phyloP scores from a whole-genome alignment of 2,113 vertebrate genomes.

The Odocoileus virginianus region DNA sequence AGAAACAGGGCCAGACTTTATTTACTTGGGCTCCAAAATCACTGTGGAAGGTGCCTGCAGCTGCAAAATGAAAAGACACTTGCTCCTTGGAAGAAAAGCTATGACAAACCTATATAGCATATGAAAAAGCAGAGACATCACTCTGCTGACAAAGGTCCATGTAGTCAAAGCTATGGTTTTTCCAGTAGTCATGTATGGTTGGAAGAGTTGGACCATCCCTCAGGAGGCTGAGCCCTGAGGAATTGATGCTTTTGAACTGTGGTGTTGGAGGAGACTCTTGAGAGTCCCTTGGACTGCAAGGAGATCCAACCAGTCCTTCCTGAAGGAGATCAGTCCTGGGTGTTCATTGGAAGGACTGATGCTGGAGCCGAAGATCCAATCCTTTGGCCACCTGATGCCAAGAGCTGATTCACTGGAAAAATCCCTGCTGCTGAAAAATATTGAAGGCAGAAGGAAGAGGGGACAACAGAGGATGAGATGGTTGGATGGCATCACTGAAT shows the following conservation, averaged over 20 bases:
- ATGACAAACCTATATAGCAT: background rate
- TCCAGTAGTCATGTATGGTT: background rate
- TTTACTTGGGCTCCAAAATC: background rate
- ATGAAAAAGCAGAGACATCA: background rate
- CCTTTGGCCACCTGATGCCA: background rate
- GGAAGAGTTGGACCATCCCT: background rate
- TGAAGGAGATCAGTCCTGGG: background rate
- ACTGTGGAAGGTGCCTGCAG: background rate
- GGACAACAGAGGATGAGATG: background rate
- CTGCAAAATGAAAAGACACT: background rate
- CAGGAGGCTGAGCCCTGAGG: background rate
- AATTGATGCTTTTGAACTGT: background rate
- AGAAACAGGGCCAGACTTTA: background rate
- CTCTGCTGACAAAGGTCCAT: background rate
- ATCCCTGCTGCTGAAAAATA: background rate
- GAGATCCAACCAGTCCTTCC: background rate
- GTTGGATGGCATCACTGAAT: background rate
- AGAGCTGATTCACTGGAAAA: background rate
- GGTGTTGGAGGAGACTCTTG: background rate
- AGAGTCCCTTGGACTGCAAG: background rate
- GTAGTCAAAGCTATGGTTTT: background rate
- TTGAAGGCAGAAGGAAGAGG: background rate
- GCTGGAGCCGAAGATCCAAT: background rate
- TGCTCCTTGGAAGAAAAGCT: background rate
- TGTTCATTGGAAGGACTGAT: background rate